These are phyloP conservation scores for Neolamprologus kungweensis DNA, from an alignment of 2,113 vertebrate species.

Conservation along the genomic window DNA sequence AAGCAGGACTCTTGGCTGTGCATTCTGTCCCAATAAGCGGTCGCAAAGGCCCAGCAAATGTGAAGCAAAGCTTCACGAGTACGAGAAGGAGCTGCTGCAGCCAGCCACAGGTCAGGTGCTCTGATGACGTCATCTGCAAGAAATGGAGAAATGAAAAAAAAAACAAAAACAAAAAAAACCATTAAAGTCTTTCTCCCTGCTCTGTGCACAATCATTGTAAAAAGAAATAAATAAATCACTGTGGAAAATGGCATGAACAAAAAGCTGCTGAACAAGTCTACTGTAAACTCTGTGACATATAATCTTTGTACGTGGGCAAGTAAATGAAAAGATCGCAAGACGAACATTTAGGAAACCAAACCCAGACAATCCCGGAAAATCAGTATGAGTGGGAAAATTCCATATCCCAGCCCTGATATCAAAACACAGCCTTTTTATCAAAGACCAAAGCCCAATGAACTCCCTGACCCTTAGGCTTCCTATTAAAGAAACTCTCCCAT, in stretches of 20 bases:
- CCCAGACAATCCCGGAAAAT: slow-evolving; percentile 32
- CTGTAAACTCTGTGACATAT: background rate
- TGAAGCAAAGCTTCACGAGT: slow-evolving; percentile 57
- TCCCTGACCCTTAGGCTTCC: background rate
- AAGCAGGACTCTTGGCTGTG: slow-evolving; percentile 67
- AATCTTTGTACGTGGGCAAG: background rate
- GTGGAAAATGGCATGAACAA: background rate
- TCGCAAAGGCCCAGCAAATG: slow-evolving; percentile 39
- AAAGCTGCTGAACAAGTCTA: background rate
- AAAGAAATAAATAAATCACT: background rate
- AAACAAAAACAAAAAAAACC: background rate
- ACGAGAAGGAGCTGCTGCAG: slow-evolving; percentile 63
- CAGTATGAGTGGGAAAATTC: background rate
- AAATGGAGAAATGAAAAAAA: slow-evolving; percentile 20
- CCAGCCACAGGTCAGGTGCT: slow-evolving; percentile 58
- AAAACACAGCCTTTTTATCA: slow-evolving; percentile 21
- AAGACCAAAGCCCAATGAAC: slow-evolving; percentile 20
- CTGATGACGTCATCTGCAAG: slow-evolving; percentile 68
- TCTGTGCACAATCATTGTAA: background rate
- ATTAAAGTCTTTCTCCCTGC: background rate
- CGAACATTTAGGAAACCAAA: slow-evolving; percentile 25
- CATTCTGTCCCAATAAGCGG: slow-evolving; percentile 59
- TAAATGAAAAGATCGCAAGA: background rate
- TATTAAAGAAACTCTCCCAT: background rate
- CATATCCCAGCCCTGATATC: slow-evolving; percentile 3